Conservation (phyloP, 2,797 vertebrate species). For the Myotis myotis region DNA sequence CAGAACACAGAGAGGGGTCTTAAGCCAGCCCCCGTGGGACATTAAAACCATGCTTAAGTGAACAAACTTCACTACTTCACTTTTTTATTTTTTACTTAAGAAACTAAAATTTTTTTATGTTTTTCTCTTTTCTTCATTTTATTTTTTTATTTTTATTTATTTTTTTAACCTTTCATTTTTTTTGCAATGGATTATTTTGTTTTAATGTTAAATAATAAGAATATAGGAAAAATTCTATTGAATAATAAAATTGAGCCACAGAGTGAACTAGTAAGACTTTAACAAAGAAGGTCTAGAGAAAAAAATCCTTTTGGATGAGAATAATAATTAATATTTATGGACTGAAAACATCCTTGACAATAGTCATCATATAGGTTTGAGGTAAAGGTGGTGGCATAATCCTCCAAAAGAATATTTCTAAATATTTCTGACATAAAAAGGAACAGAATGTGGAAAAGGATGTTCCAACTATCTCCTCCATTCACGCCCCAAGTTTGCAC, state of each 20-base stretch:
- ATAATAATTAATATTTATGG: background rate
- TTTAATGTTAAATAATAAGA: slow-evolving; percentile 37
- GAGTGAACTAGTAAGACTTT: background rate
- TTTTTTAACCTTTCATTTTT: too few species aligned
- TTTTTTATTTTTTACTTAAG: too few species aligned
- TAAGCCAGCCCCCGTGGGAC: too few species aligned
- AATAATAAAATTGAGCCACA: slow-evolving; percentile 20
- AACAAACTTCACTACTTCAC: too few species aligned
- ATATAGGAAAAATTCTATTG: background rate
- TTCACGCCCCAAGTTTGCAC: background rate
- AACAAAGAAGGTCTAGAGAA: background rate
- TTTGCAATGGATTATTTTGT: background rate
- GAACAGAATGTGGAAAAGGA: background rate
- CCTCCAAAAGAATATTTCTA: background rate
- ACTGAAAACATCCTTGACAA: slow-evolving; percentile 13
- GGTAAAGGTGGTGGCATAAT: background rate
- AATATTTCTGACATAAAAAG: background rate
- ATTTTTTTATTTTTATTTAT: too few species aligned
- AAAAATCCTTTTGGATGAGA: background rate
- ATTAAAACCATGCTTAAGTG: too few species aligned
- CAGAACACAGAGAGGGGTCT: too few species aligned
- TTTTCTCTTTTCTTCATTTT: too few species aligned
- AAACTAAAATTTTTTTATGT: too few species aligned
- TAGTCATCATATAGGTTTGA: background rate
- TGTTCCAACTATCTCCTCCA: background rate